Conservation (phyloP, 2,888 invertebrate genomes). For the Parnassius smintheus region DNA sequence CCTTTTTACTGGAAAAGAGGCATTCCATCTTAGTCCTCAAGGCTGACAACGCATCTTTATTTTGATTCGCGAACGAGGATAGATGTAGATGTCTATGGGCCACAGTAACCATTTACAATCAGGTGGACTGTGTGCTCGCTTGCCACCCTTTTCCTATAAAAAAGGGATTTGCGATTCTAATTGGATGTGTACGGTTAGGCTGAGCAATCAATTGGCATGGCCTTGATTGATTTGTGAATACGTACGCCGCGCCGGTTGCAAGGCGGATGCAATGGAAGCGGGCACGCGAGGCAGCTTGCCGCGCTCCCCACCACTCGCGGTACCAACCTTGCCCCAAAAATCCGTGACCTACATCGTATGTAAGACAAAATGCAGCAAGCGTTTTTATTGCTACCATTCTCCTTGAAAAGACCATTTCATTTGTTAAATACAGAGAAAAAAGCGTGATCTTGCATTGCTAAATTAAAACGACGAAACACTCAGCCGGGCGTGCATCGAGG, state of each 20-base stretch:
- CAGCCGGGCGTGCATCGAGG: conserved; percentile 21
- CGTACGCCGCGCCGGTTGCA: conserved; percentile 40
- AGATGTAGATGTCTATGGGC: too few species aligned
- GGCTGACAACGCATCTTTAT: too few species aligned
- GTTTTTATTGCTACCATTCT: conserved; percentile 61
- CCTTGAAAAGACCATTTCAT: conserved; percentile 48
- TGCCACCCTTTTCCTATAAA: too few species aligned
- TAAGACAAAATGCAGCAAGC: conserved; percentile 67
- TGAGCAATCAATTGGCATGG: conserved; percentile 65
- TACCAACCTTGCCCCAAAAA: conserved; percentile 74
- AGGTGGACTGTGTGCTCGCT: too few species aligned
- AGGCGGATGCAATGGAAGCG: conserved; percentile 53
- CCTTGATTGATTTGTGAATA: conserved; percentile 71
- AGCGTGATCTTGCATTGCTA: conserved; percentile 25
- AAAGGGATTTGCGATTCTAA: conserved; percentile 46
- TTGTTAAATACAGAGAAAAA: conserved; percentile 31
- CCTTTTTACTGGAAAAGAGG: too few species aligned
- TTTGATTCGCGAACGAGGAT: too few species aligned
- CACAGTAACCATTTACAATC: too few species aligned
- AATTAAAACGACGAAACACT: conserved; percentile 16
- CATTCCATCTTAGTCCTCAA: too few species aligned
- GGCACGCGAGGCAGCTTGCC: conserved; percentile 67
- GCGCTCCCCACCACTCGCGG: conserved; percentile 56
- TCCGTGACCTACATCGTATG: conserved; percentile 73
- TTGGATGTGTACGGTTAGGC: conserved; percentile 65